phyloP scores from a whole-genome alignment of 2,113 vertebrate species.

The Saiga tatarica region DNA sequence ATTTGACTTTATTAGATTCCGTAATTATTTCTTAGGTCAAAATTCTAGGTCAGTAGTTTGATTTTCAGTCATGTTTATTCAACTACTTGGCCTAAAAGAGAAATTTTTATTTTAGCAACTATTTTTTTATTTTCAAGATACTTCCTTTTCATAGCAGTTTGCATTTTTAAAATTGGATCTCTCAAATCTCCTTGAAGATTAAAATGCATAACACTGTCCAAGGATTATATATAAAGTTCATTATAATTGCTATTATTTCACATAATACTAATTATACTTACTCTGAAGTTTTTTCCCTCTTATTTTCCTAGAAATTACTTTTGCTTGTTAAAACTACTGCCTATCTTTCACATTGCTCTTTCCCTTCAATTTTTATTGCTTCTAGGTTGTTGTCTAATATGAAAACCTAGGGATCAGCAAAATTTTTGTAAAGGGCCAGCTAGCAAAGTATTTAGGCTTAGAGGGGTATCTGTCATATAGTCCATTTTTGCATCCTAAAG shows the following conservation, averaged over 20 bases:
- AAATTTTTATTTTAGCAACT: background rate
- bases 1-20: background rate
- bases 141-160: background rate
- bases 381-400: background rate
- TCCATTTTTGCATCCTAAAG: background rate
- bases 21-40: background rate
- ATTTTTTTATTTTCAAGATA: constrained; percentile 2
- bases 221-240: background rate
- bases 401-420: background rate
- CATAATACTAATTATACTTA: background rate
- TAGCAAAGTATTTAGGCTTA: background rate
- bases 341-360: background rate
- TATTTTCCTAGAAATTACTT: background rate
- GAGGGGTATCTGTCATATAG: background rate
- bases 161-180: background rate
- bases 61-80: background rate
- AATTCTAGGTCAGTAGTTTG: constrained; percentile 16
- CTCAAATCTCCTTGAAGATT: background rate
- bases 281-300: background rate
- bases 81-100: background rate
- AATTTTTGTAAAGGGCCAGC: background rate
- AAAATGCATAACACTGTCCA: background rate
- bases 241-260: background rate
- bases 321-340: background rate
- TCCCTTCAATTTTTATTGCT: background rate